Base-by-base conservation (phyloP, 2,888 invertebrate species). In the Lucinisca nassula region DNA sequence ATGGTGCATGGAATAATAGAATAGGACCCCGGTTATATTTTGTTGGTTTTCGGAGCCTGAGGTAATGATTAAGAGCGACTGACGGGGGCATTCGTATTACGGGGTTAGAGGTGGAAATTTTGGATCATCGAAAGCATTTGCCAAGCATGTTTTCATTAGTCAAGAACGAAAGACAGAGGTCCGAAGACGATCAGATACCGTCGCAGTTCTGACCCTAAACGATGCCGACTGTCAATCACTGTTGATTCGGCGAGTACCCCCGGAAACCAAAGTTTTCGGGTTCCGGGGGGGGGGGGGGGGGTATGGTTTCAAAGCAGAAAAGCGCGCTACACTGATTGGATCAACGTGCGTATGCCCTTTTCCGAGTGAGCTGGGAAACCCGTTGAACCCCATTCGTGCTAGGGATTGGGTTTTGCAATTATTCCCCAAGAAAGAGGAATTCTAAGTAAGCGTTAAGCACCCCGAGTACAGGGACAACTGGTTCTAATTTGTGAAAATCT, bases 131-230 rank as follows among this genome's bases (percentile, higher is more conserved):
- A 97, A 97, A 97, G 97, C 97, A 97, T 97, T 97, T 97, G 97
- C 97, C 97, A 97, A 97, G 85, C 61, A 84, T 97, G 97, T 97
- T 97, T 97, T 97, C 97, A 97, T 97, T 97, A 97, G 97, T 97
- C 97, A 97, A 94, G 94, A 94, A 92, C 93, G 93, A 94, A 93
- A 97, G 97, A 97, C 97, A 97, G 97, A 97, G 97, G 97, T 97
- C 97, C 97, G 97, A 97, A 97, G 97, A 97, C 97, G 97, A 97
- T 97, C 97, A 97, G 97, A 97, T 97, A 97, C 97, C 97, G 97
- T 97, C 97, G 97, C 96, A 96, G 95, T 96, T 96, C 95, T 95
- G 95, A 96, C 96, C 95, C 93, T 96, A 94, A 95, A 93, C 93
- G 92, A 94, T 97, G 97, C 97, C 97, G 97, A 97, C 97, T 97